phyloP scores from a whole-genome alignment of 92 coral and sea anemone species.

The Umimayanthus kanabou region DNA sequence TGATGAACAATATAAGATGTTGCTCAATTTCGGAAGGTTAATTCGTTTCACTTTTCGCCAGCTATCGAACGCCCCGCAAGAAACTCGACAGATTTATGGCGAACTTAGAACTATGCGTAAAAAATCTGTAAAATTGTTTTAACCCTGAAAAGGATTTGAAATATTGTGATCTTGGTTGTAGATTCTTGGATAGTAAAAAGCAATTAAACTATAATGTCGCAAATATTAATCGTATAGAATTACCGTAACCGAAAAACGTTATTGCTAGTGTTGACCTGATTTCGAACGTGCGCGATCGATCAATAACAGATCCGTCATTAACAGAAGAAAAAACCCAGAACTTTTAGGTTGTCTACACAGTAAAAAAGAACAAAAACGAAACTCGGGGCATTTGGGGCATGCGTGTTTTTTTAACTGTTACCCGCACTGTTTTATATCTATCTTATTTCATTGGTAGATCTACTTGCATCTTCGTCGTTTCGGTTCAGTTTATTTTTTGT shows the following conservation, averaged over 20 bases:
- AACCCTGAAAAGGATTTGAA: neutral
- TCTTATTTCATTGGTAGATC: no score
- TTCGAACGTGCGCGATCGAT: neutral
- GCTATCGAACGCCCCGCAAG: neutral
- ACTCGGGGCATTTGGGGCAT: no score
- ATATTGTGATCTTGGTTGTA: neutral
- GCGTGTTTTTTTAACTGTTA: no score
- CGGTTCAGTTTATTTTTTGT: no score
- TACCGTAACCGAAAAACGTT: neutral
- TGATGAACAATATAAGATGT: no score
- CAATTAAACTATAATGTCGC: neutral
- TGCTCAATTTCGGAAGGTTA: no score
- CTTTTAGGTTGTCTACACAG: neutral
- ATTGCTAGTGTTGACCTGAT: neutral
- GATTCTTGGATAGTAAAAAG: conserved; percentile 7
- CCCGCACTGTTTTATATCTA: no score
- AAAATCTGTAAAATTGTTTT: neutral
- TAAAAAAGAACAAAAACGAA: no score
- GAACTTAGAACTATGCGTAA: neutral
- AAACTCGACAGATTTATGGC: neutral
- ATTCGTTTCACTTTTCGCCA: neutral
- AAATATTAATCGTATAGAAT: neutral
- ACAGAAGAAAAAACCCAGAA: neutral
- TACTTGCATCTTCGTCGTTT: no score
- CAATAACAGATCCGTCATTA: neutral